These are phyloP conservation scores for Arvicola amphibius DNA, from an alignment of 2,797 vertebrate species.

Conservation along the genomic window DNA sequence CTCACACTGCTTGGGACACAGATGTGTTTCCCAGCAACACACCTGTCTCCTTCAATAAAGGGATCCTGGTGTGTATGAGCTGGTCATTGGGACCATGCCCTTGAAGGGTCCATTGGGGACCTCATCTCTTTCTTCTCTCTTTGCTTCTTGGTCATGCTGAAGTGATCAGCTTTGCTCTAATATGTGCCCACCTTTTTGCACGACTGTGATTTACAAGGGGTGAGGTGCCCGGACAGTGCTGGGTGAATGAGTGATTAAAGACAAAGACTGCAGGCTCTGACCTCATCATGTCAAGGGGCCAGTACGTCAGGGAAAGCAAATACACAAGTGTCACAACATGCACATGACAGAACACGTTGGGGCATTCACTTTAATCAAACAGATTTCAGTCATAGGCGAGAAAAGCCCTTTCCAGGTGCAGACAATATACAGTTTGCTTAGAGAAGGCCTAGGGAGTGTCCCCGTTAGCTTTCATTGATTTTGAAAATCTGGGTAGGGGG, in stretches of 20 bases:
- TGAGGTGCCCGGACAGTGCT: no score
- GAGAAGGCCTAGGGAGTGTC: not conserved
- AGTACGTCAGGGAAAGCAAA: not conserved
- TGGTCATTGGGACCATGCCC: not conserved
- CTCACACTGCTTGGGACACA: not conserved
- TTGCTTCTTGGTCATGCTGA: not conserved
- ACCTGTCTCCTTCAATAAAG: not conserved
- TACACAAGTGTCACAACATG: fast-evolving
- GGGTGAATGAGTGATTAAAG: not conserved
- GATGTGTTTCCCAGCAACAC: not conserved
- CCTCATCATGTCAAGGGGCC: not conserved
- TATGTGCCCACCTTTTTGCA: not conserved
- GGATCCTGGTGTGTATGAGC: no score
- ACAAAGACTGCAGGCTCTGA: fast-evolving
- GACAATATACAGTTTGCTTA: not conserved
- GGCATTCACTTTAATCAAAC: not conserved
- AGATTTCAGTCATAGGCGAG: not conserved
- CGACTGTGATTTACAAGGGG: not conserved
- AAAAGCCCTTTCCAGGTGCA: not conserved
- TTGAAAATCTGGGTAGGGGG: not conserved
- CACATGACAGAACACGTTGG: not conserved
- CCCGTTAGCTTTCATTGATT: not conserved
- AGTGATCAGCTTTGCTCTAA: not conserved
- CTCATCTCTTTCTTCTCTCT: not conserved
- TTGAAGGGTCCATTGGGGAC: not conserved